Evolutionary conservation across 2,888 invertebrate genomes (phyloP).

Genomic region (Pediacus dermestoides): DNA sequence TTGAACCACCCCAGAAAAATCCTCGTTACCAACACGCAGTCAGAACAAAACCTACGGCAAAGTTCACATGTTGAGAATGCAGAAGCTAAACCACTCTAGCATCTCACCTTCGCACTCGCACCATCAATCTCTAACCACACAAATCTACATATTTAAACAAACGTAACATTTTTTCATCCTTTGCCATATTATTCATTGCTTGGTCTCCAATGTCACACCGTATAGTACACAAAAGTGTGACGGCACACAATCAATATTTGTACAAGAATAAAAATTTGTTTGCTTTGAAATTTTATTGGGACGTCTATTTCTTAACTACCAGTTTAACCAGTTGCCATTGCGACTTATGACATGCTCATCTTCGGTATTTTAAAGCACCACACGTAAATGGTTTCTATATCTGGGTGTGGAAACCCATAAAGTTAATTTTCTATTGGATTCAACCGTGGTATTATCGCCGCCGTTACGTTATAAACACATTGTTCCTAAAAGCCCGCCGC

Average conservation of each 20-base stretch:
- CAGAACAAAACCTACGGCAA: too few species aligned
- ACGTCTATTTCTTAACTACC: conserved; percentile 26
- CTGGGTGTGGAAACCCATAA: conserved; percentile 12
- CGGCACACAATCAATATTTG: conserved; percentile 27
- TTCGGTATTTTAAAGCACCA: conserved; percentile 18
- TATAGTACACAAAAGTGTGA: too few species aligned
- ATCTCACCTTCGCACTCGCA: conserved; percentile 19
- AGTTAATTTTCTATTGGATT: conserved; percentile 10
- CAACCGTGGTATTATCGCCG: conserved; percentile 6
- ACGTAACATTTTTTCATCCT: conserved; percentile 21
- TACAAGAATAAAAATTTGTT: conserved; percentile 27
- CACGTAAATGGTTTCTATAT: conserved; percentile 9
- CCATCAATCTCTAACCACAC: too few species aligned
- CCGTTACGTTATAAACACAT: conserved; percentile 8
- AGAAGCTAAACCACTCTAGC: too few species aligned
- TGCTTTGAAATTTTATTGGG: conserved; percentile 26
- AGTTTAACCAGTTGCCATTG: conserved; percentile 26
- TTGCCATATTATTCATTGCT: too few species aligned
- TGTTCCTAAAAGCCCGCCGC: conserved; percentile 9
- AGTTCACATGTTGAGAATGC: too few species aligned
- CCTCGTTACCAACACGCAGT: too few species aligned
- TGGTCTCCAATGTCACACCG: conserved; percentile 21
- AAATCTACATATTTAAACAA: too few species aligned
- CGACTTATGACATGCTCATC: conserved; percentile 22
- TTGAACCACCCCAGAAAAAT: too few species aligned